Evolutionary conservation across 2,888 invertebrate genomes (phyloP).

Genomic region (Eupithecia pulchellata): DNA sequence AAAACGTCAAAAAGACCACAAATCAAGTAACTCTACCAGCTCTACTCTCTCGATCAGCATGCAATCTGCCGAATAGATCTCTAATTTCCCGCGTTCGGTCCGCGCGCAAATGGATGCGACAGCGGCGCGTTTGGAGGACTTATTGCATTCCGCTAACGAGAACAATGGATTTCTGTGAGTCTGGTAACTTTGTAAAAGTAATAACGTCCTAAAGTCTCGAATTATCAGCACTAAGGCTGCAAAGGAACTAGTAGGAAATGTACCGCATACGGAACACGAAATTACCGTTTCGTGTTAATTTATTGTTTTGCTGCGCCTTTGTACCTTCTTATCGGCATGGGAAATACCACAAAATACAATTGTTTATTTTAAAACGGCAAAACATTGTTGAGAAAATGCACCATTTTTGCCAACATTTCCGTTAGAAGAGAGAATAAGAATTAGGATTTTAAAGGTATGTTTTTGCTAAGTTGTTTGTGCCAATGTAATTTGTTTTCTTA

Average conservation of each 20-base stretch:
- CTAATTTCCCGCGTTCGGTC: constrained; percentile 40
- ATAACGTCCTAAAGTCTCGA: neutral
- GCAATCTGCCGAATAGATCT: constrained; percentile 26
- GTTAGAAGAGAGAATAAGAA: neutral
- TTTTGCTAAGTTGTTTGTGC: neutral
- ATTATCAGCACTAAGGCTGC: neutral
- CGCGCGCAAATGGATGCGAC: constrained; percentile 31
- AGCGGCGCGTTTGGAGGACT: constrained; percentile 29
- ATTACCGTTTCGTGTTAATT: constrained; percentile 2
- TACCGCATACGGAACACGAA: neutral
- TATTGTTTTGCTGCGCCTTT: neutral
- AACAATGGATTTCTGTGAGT: constrained; percentile 36
- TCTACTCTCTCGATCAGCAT: constrained; percentile 36
- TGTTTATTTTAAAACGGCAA: neutral
- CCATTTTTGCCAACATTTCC: neutral
- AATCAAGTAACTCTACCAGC: constrained; percentile 43
- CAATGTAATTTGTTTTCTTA: too few species aligned
- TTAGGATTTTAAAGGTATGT: neutral
- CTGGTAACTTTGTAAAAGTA: neutral
- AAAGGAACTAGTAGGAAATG: neutral
- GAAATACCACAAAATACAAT: neutral
- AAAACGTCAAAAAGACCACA: constrained; percentile 43
- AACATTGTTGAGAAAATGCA: neutral
- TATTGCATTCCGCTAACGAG: constrained; percentile 35
- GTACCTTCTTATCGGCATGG: neutral